Conservation (phyloP, 2,888 invertebrate genomes). For the Diarsia dahlii region DNA sequence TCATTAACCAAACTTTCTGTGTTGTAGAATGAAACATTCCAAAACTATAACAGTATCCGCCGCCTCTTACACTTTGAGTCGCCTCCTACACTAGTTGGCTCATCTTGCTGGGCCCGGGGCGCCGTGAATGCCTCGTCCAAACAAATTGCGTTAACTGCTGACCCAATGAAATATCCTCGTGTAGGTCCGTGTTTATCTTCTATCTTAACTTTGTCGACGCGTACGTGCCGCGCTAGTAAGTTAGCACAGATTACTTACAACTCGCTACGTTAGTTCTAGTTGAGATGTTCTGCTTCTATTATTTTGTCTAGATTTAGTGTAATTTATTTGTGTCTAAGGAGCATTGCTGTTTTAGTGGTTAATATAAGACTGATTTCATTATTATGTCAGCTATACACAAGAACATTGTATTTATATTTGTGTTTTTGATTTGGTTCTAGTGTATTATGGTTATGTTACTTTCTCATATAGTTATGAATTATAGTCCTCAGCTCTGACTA, state of each 20-base stretch:
- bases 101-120: constrained; percentile 71
- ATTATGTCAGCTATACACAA: neutral
- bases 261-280: constrained; percentile 34
- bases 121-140: constrained; percentile 74
- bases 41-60: constrained; percentile 29
- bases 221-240: constrained; percentile 50
- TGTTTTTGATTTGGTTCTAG: neutral
- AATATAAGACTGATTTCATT: neutral
- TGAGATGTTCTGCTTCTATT: constrained; percentile 33
- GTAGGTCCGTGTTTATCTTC: constrained; percentile 65
- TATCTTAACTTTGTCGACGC: constrained; percentile 54
- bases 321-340: constrained; percentile 5
- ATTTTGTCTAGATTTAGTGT: constrained; percentile 24
- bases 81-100: constrained; percentile 72
- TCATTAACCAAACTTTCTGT: neutral
- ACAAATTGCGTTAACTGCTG: constrained; percentile 83
- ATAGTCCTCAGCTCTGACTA: too few relatives aligned
- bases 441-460: neutral
- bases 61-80: constrained; percentile 11
- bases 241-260: constrained; percentile 58
- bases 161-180: constrained; percentile 72
- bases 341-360: neutral
- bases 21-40: neutral
- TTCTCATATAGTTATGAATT: neutral
- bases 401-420: neutral